A percentile compares a stretch with the other conserved stretches of the same genome.
phyloP scores from a whole-genome alignment of 2,113 vertebrate species.

The Oreochromis spilurus region DNA sequence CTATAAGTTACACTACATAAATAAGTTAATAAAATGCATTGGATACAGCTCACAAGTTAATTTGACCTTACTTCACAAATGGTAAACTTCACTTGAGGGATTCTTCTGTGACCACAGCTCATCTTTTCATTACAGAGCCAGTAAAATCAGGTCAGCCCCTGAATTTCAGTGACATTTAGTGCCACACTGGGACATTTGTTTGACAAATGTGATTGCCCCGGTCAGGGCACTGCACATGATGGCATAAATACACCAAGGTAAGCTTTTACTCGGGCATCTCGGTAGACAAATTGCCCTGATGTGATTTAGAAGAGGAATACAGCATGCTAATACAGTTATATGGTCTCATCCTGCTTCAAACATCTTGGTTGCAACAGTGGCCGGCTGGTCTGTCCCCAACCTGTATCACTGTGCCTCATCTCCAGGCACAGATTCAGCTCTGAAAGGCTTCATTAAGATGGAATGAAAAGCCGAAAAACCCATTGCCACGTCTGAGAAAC shows the following conservation, averaged over 20 bases:
- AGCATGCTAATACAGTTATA: conserved; percentile 63
- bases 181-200: conserved; percentile 14
- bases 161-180: conserved; percentile 21
- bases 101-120: neutral
- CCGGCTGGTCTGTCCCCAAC: conserved; percentile 15
- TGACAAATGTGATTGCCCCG: conserved; percentile 42
- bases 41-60: neutral
- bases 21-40: neutral
- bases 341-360: conserved; percentile 23
- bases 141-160: neutral
- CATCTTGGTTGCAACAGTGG: conserved; percentile 32
- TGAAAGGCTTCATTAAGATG: neutral
- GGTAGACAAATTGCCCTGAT: conserved; percentile 69
- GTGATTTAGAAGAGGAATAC: conserved; percentile 68
- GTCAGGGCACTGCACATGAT: conserved; percentile 51
- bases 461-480: neutral
- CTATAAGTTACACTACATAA: neutral
- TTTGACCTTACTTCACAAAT: neutral
- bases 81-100: neutral
- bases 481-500: neutral
- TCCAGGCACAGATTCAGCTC: conserved; percentile 5
- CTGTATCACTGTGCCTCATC: conserved; percentile 9
- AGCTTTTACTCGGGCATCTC: conserved; percentile 59
- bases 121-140: conserved; percentile 15
- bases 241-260: conserved; percentile 60